Conservation (phyloP, 2,113 vertebrate genomes). For the Cryptomyrus ogoouensis region DNA sequence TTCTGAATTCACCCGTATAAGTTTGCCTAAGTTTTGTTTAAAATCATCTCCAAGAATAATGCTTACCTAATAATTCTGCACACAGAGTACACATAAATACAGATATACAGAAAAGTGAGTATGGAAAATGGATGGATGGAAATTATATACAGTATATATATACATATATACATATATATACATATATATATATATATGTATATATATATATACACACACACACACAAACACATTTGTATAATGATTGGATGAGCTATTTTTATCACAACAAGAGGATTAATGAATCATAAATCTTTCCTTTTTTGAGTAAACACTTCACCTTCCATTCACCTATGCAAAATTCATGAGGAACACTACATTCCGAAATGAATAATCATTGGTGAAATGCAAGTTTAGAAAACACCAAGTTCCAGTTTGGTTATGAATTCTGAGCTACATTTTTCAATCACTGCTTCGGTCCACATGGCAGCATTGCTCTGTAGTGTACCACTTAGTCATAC, state of each 20-base stretch:
- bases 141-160: too few species aligned
- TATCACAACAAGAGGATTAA: neutral
- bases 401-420: neutral
- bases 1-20: neutral
- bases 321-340: neutral
- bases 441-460: neutral
- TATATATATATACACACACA: too few species aligned
- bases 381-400: neutral
- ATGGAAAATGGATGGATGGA: neutral
- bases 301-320: neutral
- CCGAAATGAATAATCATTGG: neutral
- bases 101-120: neutral
- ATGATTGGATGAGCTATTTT: neutral
- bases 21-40: neutral
- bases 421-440: conserved; percentile 2
- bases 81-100: neutral
- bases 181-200: too few species aligned
- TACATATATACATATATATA: too few species aligned
- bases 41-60: neutral
- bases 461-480: neutral
- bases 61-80: neutral
- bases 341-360: neutral
- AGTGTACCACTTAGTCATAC: neutral
- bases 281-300: neutral
- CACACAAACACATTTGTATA: neutral